Evolutionary conservation across 2,113 vertebrate species (phyloP).

Genomic region (Halcyon malimbica): DNA sequence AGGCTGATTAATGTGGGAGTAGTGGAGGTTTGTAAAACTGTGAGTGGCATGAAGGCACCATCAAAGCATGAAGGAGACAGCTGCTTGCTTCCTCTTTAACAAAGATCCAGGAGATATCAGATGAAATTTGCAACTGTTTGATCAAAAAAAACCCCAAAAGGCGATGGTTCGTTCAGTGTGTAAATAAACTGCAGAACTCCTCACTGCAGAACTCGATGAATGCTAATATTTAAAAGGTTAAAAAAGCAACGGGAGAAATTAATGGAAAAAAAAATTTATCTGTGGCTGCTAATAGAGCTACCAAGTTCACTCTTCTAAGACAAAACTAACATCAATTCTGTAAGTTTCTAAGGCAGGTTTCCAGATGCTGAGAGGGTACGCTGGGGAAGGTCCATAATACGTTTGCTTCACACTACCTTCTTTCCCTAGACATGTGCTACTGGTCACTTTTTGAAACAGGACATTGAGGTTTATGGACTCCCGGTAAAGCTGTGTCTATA

Average conservation of each 20-base stretch:
- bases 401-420: background rate
- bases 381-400: background rate
- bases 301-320: background rate
- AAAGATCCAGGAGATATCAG: background rate
- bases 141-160: background rate
- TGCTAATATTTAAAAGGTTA: background rate
- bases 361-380: background rate
- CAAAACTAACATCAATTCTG: background rate
- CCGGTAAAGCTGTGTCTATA: background rate
- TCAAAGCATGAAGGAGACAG: background rate
- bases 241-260: background rate
- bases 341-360: background rate
- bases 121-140: background rate
- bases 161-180: background rate
- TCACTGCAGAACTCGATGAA: background rate
- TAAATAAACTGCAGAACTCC: background rate
- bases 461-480: background rate
- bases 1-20: fast-evolving
- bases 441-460: background rate
- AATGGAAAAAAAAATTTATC: background rate
- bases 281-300: background rate
- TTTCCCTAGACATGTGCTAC: background rate
- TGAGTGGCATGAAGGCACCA: background rate
- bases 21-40: background rate
- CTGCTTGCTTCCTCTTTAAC: background rate